Conservation (phyloP, 2,113 vertebrate species). For the Stigmatopora nigra region DNA sequence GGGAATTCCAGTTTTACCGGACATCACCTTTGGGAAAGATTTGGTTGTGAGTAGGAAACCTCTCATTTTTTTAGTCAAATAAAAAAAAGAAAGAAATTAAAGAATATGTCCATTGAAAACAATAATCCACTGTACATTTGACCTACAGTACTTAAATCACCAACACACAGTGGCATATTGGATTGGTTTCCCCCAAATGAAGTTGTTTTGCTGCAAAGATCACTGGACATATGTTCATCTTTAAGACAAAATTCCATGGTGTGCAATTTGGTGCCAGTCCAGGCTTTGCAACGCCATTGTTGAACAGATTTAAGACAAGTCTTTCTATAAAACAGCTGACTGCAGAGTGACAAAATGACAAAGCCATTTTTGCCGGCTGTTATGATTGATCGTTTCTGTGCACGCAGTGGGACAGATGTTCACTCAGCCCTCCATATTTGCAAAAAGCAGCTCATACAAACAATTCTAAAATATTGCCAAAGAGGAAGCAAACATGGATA, state of each 20-base stretch:
- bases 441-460: neutral
- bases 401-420: conserved; percentile 7
- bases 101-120: too few relatives aligned
- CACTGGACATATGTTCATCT: neutral
- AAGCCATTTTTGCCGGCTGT: conserved; percentile 2
- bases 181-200: neutral
- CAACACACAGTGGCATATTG: too few relatives aligned
- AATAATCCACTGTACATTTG: too few relatives aligned
- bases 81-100: conserved; percentile 14
- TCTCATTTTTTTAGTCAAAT: conserved; percentile 29
- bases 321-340: conserved; percentile 4
- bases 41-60: neutral
- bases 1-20: conserved; percentile 26
- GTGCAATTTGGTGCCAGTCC: neutral
- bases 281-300: conserved; percentile 2
- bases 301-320: conserved; percentile 8
- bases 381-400: conserved; percentile 2
- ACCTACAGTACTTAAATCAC: too few relatives aligned
- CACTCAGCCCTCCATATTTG: neutral
- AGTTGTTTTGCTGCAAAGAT: neutral
- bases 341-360: conserved; percentile 5
- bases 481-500: neutral
- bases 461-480: neutral
- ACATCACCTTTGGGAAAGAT: conserved; percentile 31
- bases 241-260: neutral